Percentiles rank a stretch among this genome's conserved stretches.
These are phyloP conservation scores for Xestia c-nigrum DNA, from an alignment of 2,888 invertebrate genomes.

Conservation along the genomic window DNA sequence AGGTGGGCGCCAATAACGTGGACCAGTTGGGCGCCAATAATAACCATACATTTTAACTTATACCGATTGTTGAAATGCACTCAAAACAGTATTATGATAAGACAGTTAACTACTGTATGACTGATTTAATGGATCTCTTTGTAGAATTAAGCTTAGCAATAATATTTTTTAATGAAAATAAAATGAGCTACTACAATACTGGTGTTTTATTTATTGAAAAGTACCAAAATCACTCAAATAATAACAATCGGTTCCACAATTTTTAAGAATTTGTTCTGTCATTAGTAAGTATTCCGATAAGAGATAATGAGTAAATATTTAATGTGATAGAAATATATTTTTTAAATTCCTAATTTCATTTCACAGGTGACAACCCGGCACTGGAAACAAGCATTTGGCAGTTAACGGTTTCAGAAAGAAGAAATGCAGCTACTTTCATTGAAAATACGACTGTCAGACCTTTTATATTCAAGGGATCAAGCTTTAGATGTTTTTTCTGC, in stretches of 20 bases:
- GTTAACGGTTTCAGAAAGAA: constrained; percentile 75
- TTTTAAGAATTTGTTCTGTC: not conserved
- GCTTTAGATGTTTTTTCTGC: constrained; percentile 81
- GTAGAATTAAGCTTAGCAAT: constrained; percentile 25
- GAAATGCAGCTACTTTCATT: constrained; percentile 78
- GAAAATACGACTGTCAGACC: constrained; percentile 77
- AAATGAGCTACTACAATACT: not conserved
- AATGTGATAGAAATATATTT: not conserved
- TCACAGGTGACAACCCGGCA: constrained; percentile 57
- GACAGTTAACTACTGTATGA: constrained; percentile 29
- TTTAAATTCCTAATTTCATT: constrained; percentile 26
- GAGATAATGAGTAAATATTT: not conserved
- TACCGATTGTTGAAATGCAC: not conserved
- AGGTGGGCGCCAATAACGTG: constrained; percentile 24
- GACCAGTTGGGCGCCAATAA: constrained; percentile 23
- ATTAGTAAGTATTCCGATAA: constrained; percentile 26
- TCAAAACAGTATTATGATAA: constrained; percentile 25
- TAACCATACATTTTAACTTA: not conserved
- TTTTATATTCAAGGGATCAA: constrained; percentile 78
- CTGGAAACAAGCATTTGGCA: constrained; percentile 78
- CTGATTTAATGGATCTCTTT: constrained; percentile 55
- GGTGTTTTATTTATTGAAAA: constrained; percentile 25
- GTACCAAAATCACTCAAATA: not conserved
- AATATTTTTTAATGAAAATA: not conserved
- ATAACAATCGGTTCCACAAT: not conserved